Base-by-base conservation (phyloP, 2,113 vertebrate species). In the Copsychus sechellarum region DNA sequence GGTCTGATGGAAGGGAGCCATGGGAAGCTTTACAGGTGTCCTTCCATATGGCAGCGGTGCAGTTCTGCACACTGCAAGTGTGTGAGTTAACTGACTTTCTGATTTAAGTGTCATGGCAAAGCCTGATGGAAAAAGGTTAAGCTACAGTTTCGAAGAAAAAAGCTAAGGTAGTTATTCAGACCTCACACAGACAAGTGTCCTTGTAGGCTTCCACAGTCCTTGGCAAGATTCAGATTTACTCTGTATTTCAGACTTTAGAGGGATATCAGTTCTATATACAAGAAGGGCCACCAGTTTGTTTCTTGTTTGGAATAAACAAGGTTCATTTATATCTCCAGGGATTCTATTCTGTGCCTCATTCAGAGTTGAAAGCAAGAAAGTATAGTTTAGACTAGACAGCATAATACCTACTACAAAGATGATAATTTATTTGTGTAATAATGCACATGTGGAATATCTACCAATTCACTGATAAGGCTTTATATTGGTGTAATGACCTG, bases 1-100 rank as follows among this genome's bases (percentile, higher is more conserved):
- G 13, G 10, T 50, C 28, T 64, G 45, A n/a, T 15, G 70, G 40
- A 51, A 38, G 8, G 20, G 18, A 76, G 25, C 64, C 73, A 38
- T 0, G 2, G 43, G 45, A 57, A 66, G 64, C 18, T 77, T 69
- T 29, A 20, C 12, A n/a, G 34, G 17, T 20, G 11, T 26, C 29
- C 36, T 81, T 77, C 48, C 47, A 85, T 0, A 0, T 1, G 31
- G 43, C 29, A 79, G 57, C 42, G 2, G 0, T 2, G 20, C 0
- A 0, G 43, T 45, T 45, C 43, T 20, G 20, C 43, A 45, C 43
- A 45, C 43, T 45, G 43, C 19, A 45, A 45, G 26, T 21, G 54
- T 36, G 21, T 48, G 1, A 38, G 15, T 26, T 65, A 51, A 36
- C 7, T 36, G 24, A 50, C 24, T 65, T 60, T 61, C 22, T 88